Base-by-base conservation (phyloP, 2,888 invertebrate genomes). In the Himalopsyche anomala region DNA sequence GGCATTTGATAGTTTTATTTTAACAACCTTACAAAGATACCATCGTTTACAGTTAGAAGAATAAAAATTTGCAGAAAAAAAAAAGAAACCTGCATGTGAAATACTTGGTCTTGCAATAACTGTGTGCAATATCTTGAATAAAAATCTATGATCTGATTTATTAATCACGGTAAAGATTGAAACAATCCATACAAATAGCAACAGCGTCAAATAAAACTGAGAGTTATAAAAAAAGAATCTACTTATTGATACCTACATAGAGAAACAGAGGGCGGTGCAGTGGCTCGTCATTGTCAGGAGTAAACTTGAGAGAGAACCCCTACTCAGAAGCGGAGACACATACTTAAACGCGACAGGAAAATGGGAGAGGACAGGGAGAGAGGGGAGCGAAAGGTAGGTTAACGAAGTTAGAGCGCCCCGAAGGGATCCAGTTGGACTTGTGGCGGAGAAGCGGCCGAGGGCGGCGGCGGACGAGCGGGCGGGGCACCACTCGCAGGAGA, bases 381-480 rank as follows among this genome's bases (percentile, higher is more conserved):
- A 28, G 54, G 45, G 80, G 55, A 79, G 54, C 36, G 28, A 79
- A 19, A 55, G 38, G 80, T 54, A 38, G 79, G 79, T 74, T 84
- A n/a, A 19, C 28, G 79, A 62, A 19, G 82, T 86, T 88, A 88
- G 79, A 88, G 88, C 69, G 88, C 87, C 85, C 88, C 88, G 81
- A 88, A 88, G 80, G 88, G 88, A 85, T 88, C 88, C 85, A 88
- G 83, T 74, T 85, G 87, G 81, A 85, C 81, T 80, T 45, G 82
- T 17, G 86, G 80, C 81, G 87, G 87, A 69, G 85, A 38, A 51
- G 87, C 79, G n/a, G 85, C 80, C 28, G 85, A 81, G 62, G 86
- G 81, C 51, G 84, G 86, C 82, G 80, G 86, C 80, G 79, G 84
- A 81, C 74, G 80, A 87, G 87, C 12, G 87, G 88, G 12, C 86